Percentiles rank a stretch among this genome's conserved stretches.
Evolutionary conservation across 2,113 vertebrate species (phyloP).

Genomic region (Microcebus lehilahytsara): DNA sequence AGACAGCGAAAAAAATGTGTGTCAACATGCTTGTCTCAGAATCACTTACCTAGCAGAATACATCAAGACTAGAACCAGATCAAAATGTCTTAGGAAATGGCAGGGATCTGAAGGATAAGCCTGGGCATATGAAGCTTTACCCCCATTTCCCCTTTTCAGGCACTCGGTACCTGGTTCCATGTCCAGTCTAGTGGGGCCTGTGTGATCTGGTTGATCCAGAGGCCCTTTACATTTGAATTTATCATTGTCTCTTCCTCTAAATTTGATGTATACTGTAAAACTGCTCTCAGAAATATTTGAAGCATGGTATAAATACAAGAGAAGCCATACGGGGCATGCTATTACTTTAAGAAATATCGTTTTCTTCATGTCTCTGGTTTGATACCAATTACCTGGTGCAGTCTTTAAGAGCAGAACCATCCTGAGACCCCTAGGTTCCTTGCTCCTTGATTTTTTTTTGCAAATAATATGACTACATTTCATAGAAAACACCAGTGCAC

Average conservation of each 20-base stretch:
- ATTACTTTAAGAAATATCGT: neutral
- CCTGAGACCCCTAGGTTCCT: neutral
- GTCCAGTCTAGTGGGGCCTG: neutral
- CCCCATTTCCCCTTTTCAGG: neutral
- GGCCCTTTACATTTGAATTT: neutral
- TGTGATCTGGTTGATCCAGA: neutral
- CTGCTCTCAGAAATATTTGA: neutral
- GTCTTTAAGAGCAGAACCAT: neutral
- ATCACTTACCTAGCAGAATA: neutral
- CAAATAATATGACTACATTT: neutral
- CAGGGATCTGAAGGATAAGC: neutral
- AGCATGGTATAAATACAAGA: neutral
- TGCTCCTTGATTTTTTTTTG: neutral
- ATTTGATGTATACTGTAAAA: neutral
- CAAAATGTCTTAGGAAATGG: neutral
- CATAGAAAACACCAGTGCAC: neutral
- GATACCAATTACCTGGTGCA: neutral
- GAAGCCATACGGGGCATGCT: neutral
- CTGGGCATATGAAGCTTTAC: neutral
- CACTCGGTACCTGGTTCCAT: neutral
- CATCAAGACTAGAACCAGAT: constrained; percentile 3
- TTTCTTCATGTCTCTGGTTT: constrained; percentile 13
- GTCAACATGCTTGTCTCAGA: neutral
- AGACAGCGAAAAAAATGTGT: neutral
- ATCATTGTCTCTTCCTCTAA: neutral